phyloP scores from a whole-genome alignment of 2,797 vertebrate genomes.

The Thripadectes ignobilis region DNA sequence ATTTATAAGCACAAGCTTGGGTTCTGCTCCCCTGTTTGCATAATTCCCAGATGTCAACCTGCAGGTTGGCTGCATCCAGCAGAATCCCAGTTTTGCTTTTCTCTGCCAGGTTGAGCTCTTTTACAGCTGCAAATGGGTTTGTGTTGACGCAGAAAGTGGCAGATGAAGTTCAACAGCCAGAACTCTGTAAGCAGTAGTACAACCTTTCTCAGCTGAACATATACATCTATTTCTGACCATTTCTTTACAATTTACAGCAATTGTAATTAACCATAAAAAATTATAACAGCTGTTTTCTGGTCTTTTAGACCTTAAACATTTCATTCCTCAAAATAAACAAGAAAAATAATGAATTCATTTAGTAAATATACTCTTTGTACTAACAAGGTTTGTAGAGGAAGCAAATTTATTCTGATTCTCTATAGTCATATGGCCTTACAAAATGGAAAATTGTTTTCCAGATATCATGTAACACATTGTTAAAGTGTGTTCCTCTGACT shows the following conservation, averaged over 20 bases:
- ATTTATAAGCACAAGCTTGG: slow-evolving; percentile 47
- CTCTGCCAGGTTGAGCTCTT: slow-evolving; percentile 29
- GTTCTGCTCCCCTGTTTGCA: slow-evolving; percentile 46
- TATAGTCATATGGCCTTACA: background rate
- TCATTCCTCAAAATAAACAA: background rate
- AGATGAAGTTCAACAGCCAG: slow-evolving; percentile 22
- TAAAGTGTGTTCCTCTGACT: background rate
- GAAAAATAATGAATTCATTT: background rate
- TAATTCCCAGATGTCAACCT: slow-evolving; percentile 69
- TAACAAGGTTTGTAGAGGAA: background rate
- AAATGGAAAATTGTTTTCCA: background rate
- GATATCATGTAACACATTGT: background rate
- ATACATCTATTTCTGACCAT: background rate
- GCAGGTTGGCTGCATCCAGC: slow-evolving; percentile 11
- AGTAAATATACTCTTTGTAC: background rate
- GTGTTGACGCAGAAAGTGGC: slow-evolving; percentile 12
- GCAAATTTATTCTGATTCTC: background rate
- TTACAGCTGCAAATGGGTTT: slow-evolving; percentile 34
- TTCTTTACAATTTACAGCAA: background rate
- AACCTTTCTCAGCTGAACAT: background rate
- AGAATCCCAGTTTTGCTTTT: slow-evolving; percentile 61
- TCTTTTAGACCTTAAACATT: background rate
- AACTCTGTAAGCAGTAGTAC: background rate
- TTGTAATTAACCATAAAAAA: background rate
- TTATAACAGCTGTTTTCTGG: background rate